Base-by-base conservation (phyloP, 2,797 vertebrate species). In the Sternarchorhynchus goeldii region DNA sequence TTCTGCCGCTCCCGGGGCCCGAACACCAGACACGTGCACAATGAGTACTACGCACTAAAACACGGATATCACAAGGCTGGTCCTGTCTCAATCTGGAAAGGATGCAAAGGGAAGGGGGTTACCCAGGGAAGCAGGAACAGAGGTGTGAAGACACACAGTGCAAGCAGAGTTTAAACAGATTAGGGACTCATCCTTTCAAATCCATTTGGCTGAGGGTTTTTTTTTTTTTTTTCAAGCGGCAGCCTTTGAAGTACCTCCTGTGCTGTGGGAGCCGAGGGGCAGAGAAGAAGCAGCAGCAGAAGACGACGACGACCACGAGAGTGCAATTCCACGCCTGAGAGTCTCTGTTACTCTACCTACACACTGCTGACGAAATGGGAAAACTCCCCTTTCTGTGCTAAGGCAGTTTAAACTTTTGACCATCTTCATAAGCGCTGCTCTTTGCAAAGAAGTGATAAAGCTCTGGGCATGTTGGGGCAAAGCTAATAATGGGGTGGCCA, bases 141-240 rank as follows among this genome's bases (percentile, higher is more conserved):
- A 75, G 85, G 81, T 62, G 84, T 82, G 85, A 88, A 90, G 91
- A 92, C 83, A 86, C 74, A 90, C 86, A 73, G 89, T 84, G 88
- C 90, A 89, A 90, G 91, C 89, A 86, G 89, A 93, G 89, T 92
- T 92, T 88, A 91, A 91, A 88, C 85, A 91, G 89, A 93, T 93
- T 92, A 92, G 79, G 86, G 88, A 87, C 85, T 91, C 90, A 91
- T 91, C 89, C 90, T 88, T 90, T 91, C 82, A 90, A 91, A 92
- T 90, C 88, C 90, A 86, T 86, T 82, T 78, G 76, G 87, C 87
- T 78, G 82, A 89, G 83, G 60, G 50, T 59, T 77, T 60, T 36
- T 20, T 31, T 62, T 32, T 36, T 66, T 66, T 68, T 68, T 87
- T 87, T 71, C 70, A 72, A 62, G 85, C 75, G 71, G 20, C 41